Evolutionary conservation across 1,140 invertebrate genomes (phyloP).

Genomic region (Euglossa dilemma): DNA sequence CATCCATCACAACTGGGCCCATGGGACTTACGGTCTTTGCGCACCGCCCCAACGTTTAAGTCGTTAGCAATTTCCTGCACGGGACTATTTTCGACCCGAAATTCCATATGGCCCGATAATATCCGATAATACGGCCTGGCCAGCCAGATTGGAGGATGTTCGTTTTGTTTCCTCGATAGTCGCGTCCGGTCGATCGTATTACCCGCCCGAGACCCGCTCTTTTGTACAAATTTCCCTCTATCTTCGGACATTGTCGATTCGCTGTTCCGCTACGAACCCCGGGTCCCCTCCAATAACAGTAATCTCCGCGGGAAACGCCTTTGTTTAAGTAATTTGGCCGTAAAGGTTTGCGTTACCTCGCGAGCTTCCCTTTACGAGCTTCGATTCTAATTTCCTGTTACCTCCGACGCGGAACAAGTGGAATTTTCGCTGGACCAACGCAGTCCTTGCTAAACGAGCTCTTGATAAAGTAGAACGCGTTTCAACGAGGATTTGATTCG

Average conservation of each 20-base stretch:
- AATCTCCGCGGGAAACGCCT: background rate
- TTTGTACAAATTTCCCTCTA: constrained; percentile 18
- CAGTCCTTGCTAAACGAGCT: background rate
- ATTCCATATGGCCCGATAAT: constrained; percentile 82
- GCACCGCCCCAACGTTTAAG: constrained; percentile 81
- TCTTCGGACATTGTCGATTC: background rate
- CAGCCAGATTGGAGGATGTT: constrained; percentile 31
- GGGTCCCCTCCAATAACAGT: constrained; percentile 1
- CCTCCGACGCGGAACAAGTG: background rate
- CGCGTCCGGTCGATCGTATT: constrained; percentile 7
- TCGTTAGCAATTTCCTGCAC: constrained; percentile 83
- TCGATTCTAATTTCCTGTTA: constrained; percentile 13
- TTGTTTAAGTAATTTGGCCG: background rate
- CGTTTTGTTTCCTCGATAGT: constrained; percentile 26
- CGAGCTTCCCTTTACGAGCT: background rate
- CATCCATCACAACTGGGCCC: constrained; percentile 78
- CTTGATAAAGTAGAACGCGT: too few relatives aligned
- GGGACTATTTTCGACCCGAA: constrained; percentile 79
- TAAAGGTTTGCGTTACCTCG: background rate
- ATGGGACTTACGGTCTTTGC: constrained; percentile 69
- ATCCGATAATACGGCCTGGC: constrained; percentile 71
- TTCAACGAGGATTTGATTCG: background rate
- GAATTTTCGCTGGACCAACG: background rate
- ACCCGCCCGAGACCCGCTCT: background rate
- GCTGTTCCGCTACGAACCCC: background rate